These are phyloP conservation scores for Nematolebias whitei DNA, from an alignment of 2,113 vertebrate genomes.

Conservation along the genomic window DNA sequence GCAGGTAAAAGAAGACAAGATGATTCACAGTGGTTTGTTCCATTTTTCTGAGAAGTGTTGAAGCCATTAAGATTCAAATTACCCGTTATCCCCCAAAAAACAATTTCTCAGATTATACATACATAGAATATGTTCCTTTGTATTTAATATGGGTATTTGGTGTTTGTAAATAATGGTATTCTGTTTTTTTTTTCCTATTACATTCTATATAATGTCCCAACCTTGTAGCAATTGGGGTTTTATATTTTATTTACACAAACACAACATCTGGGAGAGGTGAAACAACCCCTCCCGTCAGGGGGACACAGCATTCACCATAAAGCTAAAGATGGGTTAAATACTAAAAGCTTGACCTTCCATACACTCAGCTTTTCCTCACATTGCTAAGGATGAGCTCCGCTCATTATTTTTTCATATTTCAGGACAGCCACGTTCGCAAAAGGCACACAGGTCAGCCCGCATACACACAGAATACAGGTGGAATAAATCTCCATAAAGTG, in stretches of 20 bases:
- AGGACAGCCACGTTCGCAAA: slow-evolving; percentile 41
- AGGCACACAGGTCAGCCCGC: not conserved
- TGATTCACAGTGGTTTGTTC: too few species aligned
- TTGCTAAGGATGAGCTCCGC: slow-evolving; percentile 55
- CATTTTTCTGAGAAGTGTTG: too few species aligned
- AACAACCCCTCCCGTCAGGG: not conserved
- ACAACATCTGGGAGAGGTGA: slow-evolving; percentile 2
- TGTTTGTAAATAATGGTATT: too few species aligned
- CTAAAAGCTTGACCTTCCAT: slow-evolving; percentile 56
- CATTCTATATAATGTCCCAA: too few species aligned
- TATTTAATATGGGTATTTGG: too few species aligned
- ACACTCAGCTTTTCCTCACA: slow-evolving; percentile 43
- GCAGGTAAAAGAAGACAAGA: too few species aligned
- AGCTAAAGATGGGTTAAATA: slow-evolving; percentile 42
- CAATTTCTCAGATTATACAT: too few species aligned
- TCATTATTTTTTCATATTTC: slow-evolving; percentile 68
- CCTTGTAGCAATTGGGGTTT: too few species aligned
- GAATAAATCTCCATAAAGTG: slow-evolving; percentile 67
- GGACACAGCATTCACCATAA: not conserved
- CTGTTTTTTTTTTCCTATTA: too few species aligned
- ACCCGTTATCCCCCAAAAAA: too few species aligned
- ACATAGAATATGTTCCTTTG: too few species aligned
- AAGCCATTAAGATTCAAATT: too few species aligned
- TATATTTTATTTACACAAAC: not conserved
- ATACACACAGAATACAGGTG: slow-evolving; percentile 31